Conservation (phyloP, 2,113 vertebrate genomes). For the Microcebus murinus region DNA sequence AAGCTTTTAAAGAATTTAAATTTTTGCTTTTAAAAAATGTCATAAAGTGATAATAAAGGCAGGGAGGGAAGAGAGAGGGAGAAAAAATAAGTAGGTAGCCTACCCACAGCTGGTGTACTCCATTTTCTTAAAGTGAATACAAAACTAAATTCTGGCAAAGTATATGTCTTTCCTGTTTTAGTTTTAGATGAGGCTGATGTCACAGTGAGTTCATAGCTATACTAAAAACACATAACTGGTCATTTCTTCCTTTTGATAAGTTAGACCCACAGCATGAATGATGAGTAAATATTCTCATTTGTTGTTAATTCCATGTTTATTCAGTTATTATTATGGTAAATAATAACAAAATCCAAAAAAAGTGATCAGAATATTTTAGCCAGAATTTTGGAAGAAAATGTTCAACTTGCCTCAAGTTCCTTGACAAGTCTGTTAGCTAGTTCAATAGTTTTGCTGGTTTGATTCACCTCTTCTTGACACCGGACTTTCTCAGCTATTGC, state of each 20-base stretch:
- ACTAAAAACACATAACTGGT: slow-evolving; percentile 40
- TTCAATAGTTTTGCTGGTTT: slow-evolving; percentile 86
- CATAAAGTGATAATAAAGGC: background rate
- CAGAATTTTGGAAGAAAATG: slow-evolving; percentile 26
- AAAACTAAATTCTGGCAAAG: slow-evolving; percentile 18
- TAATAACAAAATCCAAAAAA: background rate
- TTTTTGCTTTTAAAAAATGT: slow-evolving; percentile 76
- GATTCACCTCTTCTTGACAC: slow-evolving; percentile 88
- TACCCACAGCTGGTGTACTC: background rate
- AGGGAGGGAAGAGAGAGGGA: background rate
- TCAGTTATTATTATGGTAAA: background rate
- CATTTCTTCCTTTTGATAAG: slow-evolving; percentile 38
- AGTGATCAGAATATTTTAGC: background rate
- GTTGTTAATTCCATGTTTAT: background rate
- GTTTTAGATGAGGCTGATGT: slow-evolving; percentile 65
- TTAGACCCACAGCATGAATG: background rate
- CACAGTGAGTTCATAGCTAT: slow-evolving; percentile 68
- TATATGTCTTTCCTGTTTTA: slow-evolving; percentile 70
- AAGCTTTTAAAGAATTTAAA: background rate
- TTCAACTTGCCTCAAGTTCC: slow-evolving; percentile 87
- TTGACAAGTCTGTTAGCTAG: slow-evolving; percentile 88
- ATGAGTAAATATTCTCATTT: background rate
- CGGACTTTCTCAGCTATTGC: slow-evolving; percentile 86
- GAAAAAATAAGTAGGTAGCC: slow-evolving; percentile 9
- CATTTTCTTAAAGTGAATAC: slow-evolving; percentile 60